Evolutionary conservation across 1,140 invertebrate genomes (phyloP).

Genomic region (Panagrolaimus sp.): DNA sequence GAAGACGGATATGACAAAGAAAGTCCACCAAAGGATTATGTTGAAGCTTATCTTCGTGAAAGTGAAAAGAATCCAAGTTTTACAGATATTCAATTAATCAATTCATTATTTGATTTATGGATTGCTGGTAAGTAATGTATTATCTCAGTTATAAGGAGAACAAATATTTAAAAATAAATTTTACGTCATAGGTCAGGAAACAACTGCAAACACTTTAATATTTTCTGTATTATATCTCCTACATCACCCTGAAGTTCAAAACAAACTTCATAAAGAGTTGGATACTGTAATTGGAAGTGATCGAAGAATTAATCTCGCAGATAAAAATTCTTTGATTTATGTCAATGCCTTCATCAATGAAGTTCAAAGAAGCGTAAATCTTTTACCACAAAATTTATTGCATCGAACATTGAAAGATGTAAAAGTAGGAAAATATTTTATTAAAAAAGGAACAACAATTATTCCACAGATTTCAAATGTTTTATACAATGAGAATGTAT

Average conservation of each 20-base stretch:
- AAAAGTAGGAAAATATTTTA: neutral
- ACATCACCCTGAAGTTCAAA: slow-evolving; percentile 25
- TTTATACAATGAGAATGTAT: slow-evolving; percentile 1
- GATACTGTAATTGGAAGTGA: slow-evolving; percentile 37
- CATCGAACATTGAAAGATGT: slow-evolving; percentile 10
- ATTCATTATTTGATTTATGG: slow-evolving; percentile 3
- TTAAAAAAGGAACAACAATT: neutral
- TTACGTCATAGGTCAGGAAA: slow-evolving; percentile 28
- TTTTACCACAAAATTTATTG: neutral
- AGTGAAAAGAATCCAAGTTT: neutral
- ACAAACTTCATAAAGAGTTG: slow-evolving; percentile 35
- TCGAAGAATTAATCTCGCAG: slow-evolving; percentile 28
- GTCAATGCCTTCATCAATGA: neutral
- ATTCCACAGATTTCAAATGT: neutral
- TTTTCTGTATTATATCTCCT: slow-evolving; percentile 29
- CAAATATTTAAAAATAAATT: slow-evolving; percentile 27
- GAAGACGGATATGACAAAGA: neutral
- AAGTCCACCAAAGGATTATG: neutral
- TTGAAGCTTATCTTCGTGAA: neutral
- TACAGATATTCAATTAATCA: neutral
- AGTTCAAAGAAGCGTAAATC: neutral
- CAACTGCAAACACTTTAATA: slow-evolving; percentile 12
- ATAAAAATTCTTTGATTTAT: slow-evolving; percentile 33
- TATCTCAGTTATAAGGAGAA: slow-evolving; percentile 14
- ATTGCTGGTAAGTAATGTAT: neutral